Base-by-base conservation (phyloP, 1,140 invertebrate genomes). In the Aethina tumida region DNA sequence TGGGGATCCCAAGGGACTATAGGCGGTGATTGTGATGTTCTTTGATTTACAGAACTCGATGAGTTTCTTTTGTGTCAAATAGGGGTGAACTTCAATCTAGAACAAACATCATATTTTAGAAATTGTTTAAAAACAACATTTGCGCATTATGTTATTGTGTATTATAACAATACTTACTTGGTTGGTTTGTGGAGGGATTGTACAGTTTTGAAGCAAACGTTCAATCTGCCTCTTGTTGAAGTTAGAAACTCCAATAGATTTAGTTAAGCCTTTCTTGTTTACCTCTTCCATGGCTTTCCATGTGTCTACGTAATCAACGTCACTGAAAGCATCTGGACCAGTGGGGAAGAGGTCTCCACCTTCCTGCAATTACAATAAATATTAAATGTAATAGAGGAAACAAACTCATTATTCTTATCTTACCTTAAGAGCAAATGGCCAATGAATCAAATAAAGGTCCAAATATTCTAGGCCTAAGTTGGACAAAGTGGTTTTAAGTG, bases 241-340 rank as follows among this genome's bases (percentile, higher is more conserved):
- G 62, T 96, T 97, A 14, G 88, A 93, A 1, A 95, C 43, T 0
- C 92, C 92, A 53, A 97, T 86, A 35, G 80, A 80, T 36, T 69
- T 76, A 0, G 74, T 67, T 6, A 89, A 65, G 1, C 87, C 88
- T 35, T 77, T 64, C 16, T 74, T 65, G 2, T 80, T 76, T 26
- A 82, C 72, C 26, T 79, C 68, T 64, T 95, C 92, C 74, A 96
- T 74, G 15, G 73, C 89, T 63, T 74, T 77, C 90, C 91, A 97
- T 0, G 91, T 91, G 49, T 94, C 90, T 7, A 91, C 47, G 50
- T 83, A 93, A 61, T 95, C 88, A 1, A 72, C 67, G 5, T 72
- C 64, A 9, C 65, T 68, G 31, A 54, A 53, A 5, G 54, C 44
- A 41, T 73, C 60, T 6, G 66, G 69, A 47, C 76, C 74, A 9